Evolutionary conservation across 2,797 vertebrate genomes (phyloP).

Genomic region (Hydrocynus forskahlii): DNA sequence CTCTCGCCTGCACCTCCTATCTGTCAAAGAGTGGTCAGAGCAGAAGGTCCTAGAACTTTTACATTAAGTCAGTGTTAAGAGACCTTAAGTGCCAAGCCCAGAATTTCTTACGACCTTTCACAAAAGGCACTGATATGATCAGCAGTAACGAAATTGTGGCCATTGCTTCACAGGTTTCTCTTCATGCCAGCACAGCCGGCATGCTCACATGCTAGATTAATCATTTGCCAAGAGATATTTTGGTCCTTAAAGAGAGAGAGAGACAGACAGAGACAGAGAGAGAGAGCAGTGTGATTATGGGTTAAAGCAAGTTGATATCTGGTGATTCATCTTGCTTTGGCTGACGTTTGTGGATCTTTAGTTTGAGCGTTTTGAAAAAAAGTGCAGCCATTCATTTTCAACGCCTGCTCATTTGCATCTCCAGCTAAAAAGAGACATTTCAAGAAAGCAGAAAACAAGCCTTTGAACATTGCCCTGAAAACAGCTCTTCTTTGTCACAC

Average conservation of each 20-base stretch:
- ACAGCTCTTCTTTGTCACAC: constrained; percentile 50
- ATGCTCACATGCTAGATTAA: constrained; percentile 1
- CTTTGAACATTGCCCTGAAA: constrained; percentile 48
- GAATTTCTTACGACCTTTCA: neutral
- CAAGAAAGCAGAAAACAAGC: neutral
- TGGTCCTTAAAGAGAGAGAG: neutral
- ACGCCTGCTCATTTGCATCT: neutral
- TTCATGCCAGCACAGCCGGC: neutral
- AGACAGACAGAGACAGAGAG: neutral
- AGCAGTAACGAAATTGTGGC: constrained; percentile 4
- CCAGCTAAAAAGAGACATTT: constrained; percentile 12
- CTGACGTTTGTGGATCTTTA: neutral
- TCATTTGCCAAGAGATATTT: constrained; percentile 25
- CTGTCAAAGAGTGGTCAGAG: neutral
- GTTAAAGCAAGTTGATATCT: neutral
- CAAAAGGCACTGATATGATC: neutral
- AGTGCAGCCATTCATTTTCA: too few relatives aligned
- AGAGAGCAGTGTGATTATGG: neutral
- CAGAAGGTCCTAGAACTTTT: constrained; percentile 9
- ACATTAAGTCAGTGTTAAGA: neutral
- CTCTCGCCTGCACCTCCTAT: neutral
- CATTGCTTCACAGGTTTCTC: constrained; percentile 11
- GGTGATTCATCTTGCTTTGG: neutral
- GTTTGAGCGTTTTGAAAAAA: neutral
- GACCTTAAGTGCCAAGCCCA: too few relatives aligned